Evolutionary conservation across 2,797 vertebrate species (phyloP).

Genomic region (Pseudotriccus pelzelni): DNA sequence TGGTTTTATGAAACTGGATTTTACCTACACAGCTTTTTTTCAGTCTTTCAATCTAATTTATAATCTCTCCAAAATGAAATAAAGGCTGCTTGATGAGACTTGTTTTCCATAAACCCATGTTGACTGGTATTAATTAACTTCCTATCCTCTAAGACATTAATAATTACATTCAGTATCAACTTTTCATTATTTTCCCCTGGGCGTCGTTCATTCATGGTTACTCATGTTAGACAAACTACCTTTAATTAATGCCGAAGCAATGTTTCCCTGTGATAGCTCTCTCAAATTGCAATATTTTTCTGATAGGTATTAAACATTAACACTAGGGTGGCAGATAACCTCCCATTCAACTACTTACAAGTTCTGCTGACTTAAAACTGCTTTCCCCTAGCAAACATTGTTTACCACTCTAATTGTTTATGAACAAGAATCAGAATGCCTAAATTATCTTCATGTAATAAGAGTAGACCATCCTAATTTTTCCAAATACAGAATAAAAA

Average conservation of each 20-base stretch:
- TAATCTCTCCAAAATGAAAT: neutral
- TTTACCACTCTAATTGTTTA: neutral
- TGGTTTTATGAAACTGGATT: neutral
- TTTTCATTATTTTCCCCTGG: neutral
- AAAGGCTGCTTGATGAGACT: neutral
- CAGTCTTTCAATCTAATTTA: neutral
- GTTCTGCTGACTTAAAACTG: neutral
- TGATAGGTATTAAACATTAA: neutral
- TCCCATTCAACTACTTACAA: neutral
- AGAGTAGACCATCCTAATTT: neutral
- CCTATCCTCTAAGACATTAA: neutral
- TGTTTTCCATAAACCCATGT: neutral
- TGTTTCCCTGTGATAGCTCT: neutral
- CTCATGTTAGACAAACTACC: neutral
- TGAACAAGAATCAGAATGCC: neutral
- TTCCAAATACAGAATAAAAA: neutral
- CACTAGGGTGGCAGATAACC: neutral
- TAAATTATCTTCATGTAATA: neutral
- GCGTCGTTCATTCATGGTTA: neutral
- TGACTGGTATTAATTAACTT: neutral
- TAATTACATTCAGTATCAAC: neutral
- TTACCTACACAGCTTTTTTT: neutral
- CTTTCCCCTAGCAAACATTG: neutral
- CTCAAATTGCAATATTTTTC: neutral
- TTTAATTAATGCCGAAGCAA: neutral